A percentile compares a stretch with the other conserved stretches of the same genome.
phyloP scores from a whole-genome alignment of 1,140 invertebrate species.

The Papilio aristodemus region DNA sequence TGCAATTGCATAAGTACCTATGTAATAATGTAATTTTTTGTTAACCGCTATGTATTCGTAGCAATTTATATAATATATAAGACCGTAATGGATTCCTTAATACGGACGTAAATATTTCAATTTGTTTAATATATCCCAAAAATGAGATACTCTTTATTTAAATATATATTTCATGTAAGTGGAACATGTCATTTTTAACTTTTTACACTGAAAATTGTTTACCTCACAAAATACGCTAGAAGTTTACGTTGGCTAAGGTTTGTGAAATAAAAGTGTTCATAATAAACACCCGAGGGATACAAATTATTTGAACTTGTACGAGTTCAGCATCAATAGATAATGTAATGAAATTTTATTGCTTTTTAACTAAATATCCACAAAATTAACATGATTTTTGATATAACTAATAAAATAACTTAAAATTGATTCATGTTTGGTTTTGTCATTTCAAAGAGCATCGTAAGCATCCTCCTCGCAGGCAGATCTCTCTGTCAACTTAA shows the following conservation, averaged over 20 bases:
- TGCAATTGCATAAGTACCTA: constrained; percentile 30
- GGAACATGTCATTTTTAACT: constrained; percentile 32
- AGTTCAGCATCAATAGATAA: constrained; percentile 7
- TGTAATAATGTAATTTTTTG: constrained; percentile 16
- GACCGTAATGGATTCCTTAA: constrained; percentile 22
- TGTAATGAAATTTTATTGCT: constrained; percentile 19
- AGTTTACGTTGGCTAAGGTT: not conserved
- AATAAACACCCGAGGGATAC: constrained; percentile 12
- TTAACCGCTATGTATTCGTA: constrained; percentile 28
- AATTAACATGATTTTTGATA: constrained; percentile 31
- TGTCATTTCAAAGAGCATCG: constrained; percentile 12
- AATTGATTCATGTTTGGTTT: constrained; percentile 12
- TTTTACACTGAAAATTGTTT: constrained; percentile 21
- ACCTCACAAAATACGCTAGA: not conserved
- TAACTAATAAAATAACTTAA: constrained; percentile 28
- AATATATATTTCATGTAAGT: constrained; percentile 18
- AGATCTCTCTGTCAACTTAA: constrained; percentile 27
- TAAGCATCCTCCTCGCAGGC: constrained; percentile 20
- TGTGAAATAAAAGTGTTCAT: constrained; percentile 9
- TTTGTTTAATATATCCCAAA: constrained; percentile 21
- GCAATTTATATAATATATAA: constrained; percentile 29
- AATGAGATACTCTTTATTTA: not conserved
- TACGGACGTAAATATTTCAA: not conserved
- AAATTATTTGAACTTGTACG: constrained; percentile 10
- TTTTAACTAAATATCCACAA: constrained; percentile 26